Conservation (phyloP, 2,888 invertebrate species). For the Liopterus haemorrhoidalis region DNA sequence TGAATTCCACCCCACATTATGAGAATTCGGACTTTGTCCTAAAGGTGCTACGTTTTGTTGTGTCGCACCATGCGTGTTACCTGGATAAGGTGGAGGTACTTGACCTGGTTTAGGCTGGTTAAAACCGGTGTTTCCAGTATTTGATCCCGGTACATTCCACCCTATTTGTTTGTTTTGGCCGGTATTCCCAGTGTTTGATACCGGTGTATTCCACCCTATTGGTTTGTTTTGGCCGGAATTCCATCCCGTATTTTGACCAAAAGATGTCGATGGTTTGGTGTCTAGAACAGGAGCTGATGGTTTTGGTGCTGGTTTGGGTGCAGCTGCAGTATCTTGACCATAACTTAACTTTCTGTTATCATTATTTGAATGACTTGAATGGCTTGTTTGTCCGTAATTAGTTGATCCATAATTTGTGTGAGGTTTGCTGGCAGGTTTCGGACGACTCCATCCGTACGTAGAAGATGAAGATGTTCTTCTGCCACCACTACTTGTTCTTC, state of each 20-base stretch:
- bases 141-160: constrained; percentile 23
- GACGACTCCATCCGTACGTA: constrained; percentile 3
- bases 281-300: no score
- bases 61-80: constrained; percentile 6
- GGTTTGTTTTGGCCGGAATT: constrained; percentile 2
- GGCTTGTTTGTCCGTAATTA: background rate
- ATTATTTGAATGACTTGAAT: background rate
- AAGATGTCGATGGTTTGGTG: no score
- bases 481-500: constrained; percentile 6
- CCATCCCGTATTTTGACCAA: constrained; percentile 2
- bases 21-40: constrained; percentile 5
- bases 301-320: constrained; percentile 10
- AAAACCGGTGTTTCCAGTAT: constrained; percentile 14
- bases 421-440: constrained; percentile 6
- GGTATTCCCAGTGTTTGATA: constrained; percentile 3
- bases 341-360: constrained; percentile 13
- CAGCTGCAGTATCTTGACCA: constrained; percentile 20
- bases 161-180: constrained; percentile 24
- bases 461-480: constrained; percentile 3
- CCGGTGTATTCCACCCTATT: no score
- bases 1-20: constrained; percentile 3
- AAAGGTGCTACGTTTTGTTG: no score
- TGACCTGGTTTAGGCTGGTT: constrained; percentile 2
- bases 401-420: no score
- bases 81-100: constrained; percentile 2